Base-by-base conservation (phyloP, 2,888 invertebrate species). In the Rotaria sp. region DNA sequence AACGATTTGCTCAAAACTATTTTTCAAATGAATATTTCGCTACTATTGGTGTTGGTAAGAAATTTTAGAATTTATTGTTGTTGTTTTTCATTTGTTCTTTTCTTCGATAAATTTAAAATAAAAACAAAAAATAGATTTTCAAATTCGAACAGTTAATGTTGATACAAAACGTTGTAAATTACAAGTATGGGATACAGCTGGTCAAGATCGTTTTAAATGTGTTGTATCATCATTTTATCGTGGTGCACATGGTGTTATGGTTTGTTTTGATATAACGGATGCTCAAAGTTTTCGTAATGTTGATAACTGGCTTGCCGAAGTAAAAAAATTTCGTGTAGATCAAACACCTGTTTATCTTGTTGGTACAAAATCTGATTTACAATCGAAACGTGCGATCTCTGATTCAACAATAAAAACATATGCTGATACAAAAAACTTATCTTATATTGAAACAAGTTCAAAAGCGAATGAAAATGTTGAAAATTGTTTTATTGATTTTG, bases 211-310 rank as follows among this genome's bases (percentile, higher is more conserved):
- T 80, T 80, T 80, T 45, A 41, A 45, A 45, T 99, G 98, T 88
- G 98, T 99, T 89, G 99, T 98, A 86, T 99, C 98, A 87, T 97
- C 98, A 30, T 99, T 99, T 91, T 99, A 99, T 92, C 94, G 99
- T 89, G 98, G 98, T 85, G 98, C 98, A 80, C 99, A 99, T 98
- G 99, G 99, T 88, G 99, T 99, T 89, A 96, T 98, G 96, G 93
- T 98, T 88, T 97, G 97, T 67, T 99, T 98, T 92, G 99, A 99
- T 92, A 97, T 99, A 89, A 98, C 98, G 89, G 97, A 97, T 92
- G 97, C 97, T 91, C 97, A 97, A 92, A 97, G 96, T 89, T 98
- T 99, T 92, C 96, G 97, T 92, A 98, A 98, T 91, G 98, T 99
- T 87, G 96, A 97, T 91, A 98, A 98, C 91, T 99, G 98, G 98